A percentile compares a stretch with the other conserved stretches of the same genome.
These are phyloP conservation scores for Mongoloraphidia duomilia DNA, from an alignment of 2,888 invertebrate genomes.

Conservation along the genomic window DNA sequence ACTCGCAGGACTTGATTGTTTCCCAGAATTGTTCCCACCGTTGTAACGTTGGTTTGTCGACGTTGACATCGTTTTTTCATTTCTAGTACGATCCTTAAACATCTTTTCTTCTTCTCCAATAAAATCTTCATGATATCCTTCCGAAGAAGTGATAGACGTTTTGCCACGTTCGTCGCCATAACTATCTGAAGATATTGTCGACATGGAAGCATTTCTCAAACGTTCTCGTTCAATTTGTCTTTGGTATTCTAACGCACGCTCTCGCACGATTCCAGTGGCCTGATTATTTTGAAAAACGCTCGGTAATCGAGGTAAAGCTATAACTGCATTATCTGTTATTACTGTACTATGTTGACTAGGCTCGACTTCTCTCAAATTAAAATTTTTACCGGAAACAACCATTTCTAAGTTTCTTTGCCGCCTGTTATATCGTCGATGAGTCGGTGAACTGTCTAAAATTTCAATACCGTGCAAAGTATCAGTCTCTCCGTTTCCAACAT, in stretches of 20 bases:
- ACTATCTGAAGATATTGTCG: conserved; percentile 28
- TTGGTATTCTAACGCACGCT: conserved; percentile 35
- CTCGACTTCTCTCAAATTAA: conserved; percentile 57
- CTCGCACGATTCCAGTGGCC: conserved; percentile 32
- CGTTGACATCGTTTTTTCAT: conserved; percentile 32
- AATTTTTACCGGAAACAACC: conserved; percentile 59
- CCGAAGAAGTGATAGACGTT: conserved; percentile 25
- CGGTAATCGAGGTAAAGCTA: conserved; percentile 47
- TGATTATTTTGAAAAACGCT: conserved; percentile 29
- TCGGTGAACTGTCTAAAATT: conserved; percentile 26
- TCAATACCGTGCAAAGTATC: conserved; percentile 23
- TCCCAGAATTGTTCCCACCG: not conserved
- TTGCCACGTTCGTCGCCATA: conserved; percentile 32
- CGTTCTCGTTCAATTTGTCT: conserved; percentile 22
- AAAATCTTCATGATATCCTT: conserved; percentile 25
- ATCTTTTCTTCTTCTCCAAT: conserved; percentile 52
- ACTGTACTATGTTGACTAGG: conserved; percentile 43
- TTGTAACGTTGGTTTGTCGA: not conserved
- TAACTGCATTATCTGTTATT: conserved; percentile 46
- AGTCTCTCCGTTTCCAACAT: conserved; percentile 14
- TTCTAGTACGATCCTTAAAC: conserved; percentile 49
- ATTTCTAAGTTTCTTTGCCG: conserved; percentile 58
- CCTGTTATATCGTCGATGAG: conserved; percentile 22
- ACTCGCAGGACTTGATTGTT: conserved; percentile 27
- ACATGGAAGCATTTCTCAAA: conserved; percentile 22